phyloP scores from a whole-genome alignment of 2,888 invertebrate genomes.

The Toxonevra muliebris region DNA sequence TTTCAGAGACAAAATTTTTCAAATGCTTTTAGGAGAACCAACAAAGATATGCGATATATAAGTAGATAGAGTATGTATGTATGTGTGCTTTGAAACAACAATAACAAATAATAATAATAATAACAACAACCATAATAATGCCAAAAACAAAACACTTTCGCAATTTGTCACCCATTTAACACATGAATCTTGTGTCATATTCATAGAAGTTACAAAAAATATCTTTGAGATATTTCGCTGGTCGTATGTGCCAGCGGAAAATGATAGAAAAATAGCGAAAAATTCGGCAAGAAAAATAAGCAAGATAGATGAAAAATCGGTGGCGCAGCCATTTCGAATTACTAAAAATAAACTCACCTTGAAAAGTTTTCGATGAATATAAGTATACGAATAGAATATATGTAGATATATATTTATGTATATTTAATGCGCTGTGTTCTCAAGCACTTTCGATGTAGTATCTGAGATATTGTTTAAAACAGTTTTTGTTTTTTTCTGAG shows the following conservation, averaged over 20 bases:
- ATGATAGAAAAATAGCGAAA: background rate
- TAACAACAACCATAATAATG: background rate
- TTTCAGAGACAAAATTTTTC: too few relatives aligned
- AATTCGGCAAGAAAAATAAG: conserved; percentile 29
- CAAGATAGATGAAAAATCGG: conserved; percentile 39
- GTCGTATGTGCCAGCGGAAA: too few relatives aligned
- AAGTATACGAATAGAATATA: background rate
- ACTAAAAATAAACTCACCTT: conserved; percentile 66
- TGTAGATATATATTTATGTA: too few relatives aligned
- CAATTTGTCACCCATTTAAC: conserved; percentile 43
- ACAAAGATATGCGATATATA: background rate
- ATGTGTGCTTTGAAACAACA: too few relatives aligned
- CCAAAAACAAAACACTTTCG: conserved; percentile 33
- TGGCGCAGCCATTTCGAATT: conserved; percentile 58
- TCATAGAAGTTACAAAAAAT: conserved; percentile 8
- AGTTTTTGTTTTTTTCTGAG: conserved; percentile 3
- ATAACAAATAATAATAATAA: too few relatives aligned
- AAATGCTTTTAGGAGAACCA: too few relatives aligned
- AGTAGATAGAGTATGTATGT: background rate
- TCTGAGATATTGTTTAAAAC: conserved; percentile 17
- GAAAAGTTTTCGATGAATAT: conserved; percentile 62
- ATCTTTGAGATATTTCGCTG: background rate
- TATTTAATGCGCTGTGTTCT: too few relatives aligned
- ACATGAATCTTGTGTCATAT: too few relatives aligned
- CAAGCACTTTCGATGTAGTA: too few relatives aligned